Evolutionary conservation across 1,140 invertebrate species (phyloP).

Genomic region (Stratiolaelaps scimitus): DNA sequence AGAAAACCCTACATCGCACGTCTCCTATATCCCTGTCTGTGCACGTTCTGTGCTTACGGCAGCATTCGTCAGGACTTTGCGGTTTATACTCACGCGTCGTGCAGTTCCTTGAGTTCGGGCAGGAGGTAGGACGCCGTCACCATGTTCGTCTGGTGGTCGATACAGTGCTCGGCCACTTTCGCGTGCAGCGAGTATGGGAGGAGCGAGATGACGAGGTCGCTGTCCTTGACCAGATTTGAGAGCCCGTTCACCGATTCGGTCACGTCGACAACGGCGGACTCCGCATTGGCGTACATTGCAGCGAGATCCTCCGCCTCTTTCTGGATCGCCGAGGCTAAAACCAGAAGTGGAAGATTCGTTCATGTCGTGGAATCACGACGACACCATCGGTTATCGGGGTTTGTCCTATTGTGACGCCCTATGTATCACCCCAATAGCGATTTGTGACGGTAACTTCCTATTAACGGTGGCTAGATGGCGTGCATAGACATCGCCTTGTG

Average conservation of each 20-base stretch:
- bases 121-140: constrained; percentile 92
- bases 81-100: constrained; percentile 53
- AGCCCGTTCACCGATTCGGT: constrained; percentile 55
- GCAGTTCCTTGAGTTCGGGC: constrained; percentile 62
- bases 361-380: background rate
- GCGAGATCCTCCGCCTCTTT: constrained; percentile 73
- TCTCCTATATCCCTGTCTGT: too few relatives aligned
- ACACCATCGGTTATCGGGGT: background rate
- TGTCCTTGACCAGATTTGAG: constrained; percentile 55
- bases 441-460: background rate
- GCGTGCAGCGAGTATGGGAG: constrained; percentile 84
- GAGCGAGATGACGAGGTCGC: constrained; percentile 73
- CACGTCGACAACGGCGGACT: constrained; percentile 68
- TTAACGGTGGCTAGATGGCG: background rate
- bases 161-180: constrained; percentile 66
- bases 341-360: constrained; percentile 28
- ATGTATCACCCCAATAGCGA: background rate
- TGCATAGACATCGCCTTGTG: constrained; percentile 25
- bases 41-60: background rate
- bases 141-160: constrained; percentile 70
- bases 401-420: background rate
- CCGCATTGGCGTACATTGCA: constrained; percentile 59
- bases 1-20: too few relatives aligned
- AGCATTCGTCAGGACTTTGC: background rate
- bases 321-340: constrained; percentile 64